Evolutionary conservation across 2,113 vertebrate species (phyloP).

Genomic region (Dromas ardeola): DNA sequence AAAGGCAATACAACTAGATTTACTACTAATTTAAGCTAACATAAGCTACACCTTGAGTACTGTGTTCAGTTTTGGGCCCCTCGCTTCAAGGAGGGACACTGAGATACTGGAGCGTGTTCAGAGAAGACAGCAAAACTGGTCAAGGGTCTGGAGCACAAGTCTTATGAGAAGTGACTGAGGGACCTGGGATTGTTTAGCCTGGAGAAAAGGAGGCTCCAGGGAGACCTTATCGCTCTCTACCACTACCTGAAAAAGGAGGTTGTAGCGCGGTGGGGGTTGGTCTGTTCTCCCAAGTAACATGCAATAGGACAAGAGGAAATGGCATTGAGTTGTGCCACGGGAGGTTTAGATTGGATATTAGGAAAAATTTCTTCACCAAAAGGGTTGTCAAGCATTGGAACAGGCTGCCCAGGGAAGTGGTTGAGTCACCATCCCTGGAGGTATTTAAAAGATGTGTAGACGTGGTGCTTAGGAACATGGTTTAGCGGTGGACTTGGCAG

Average conservation of each 20-base stretch:
- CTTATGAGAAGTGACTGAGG: neutral
- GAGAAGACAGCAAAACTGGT: neutral
- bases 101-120: neutral
- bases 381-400: neutral
- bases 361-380: neutral
- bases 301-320: neutral
- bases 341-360: neutral
- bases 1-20: neutral
- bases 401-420: neutral
- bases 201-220: neutral
- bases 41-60: neutral
- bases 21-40: neutral
- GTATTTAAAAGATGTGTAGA: neutral
- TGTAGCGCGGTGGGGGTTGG: neutral
- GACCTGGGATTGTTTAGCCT: neutral
- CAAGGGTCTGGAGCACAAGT: neutral
- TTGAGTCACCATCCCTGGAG: neutral
- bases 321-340: neutral
- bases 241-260: neutral
- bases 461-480: neutral
- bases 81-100: neutral
- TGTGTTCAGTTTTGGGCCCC: neutral
- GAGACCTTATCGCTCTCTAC: neutral
- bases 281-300: neutral
- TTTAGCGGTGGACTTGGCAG: neutral